phyloP scores from a whole-genome alignment of 2,888 invertebrate genomes.

The Drosophila infuscata region DNA sequence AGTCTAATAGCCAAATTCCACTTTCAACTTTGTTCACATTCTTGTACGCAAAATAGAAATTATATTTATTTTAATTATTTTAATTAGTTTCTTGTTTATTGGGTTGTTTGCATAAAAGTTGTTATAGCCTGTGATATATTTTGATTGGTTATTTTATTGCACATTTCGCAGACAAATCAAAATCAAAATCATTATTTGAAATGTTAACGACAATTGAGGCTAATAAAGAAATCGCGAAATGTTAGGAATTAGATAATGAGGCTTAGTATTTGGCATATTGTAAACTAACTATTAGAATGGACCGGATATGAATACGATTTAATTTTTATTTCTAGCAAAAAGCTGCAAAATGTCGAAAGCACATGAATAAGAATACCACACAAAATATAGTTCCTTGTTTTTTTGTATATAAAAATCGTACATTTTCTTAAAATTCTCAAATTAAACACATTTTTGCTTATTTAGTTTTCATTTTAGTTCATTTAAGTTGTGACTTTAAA shows the following conservation, averaged over 20 bases:
- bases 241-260: not conserved
- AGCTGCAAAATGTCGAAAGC: not conserved
- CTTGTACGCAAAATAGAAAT: not conserved
- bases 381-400: not conserved
- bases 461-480: not conserved
- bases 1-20: not conserved
- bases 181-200: not conserved
- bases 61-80: not conserved
- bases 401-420: not conserved
- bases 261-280: not conserved
- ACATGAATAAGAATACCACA: not conserved
- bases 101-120: not conserved
- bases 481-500: not conserved
- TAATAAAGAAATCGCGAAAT: not conserved
- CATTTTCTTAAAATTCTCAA: not conserved
- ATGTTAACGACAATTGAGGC: not conserved
- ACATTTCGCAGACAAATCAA: not conserved
- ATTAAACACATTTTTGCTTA: not conserved
- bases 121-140: not conserved
- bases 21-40: not conserved
- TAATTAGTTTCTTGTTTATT: not conserved
- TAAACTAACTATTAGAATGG: not conserved
- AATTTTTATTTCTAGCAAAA: not conserved
- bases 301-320: not conserved
- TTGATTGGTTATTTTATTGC: not conserved